Conservation (phyloP, 2,113 vertebrate species). For the Pan troglodytes region NHGRI_mPanTro3-v2.1_pri NC_072404.2:10097501-10098000, state of each 20-base stretch:
- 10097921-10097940: background rate
- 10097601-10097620: too few relatives aligned
- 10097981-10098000: too few relatives aligned
- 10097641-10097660: accelerated
- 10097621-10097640: accelerated
- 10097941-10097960: background rate
- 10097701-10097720: background rate
- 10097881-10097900: background rate
- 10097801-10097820: accelerated
- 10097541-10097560: background rate
- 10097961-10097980: background rate
- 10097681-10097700: too few relatives aligned
- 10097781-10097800: background rate
- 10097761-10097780: too few relatives aligned
- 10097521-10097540: accelerated
- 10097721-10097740: background rate
- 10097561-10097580: accelerated
- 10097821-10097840: accelerated
- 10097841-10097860: background rate
- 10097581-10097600: accelerated
- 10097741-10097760: background rate
- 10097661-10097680: accelerated
- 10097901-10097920: accelerated
- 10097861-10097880: too few relatives aligned
- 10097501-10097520: too few relatives aligned